Base-by-base conservation (phyloP, 1,140 invertebrate genomes). In the Heliconius congener region DNA sequence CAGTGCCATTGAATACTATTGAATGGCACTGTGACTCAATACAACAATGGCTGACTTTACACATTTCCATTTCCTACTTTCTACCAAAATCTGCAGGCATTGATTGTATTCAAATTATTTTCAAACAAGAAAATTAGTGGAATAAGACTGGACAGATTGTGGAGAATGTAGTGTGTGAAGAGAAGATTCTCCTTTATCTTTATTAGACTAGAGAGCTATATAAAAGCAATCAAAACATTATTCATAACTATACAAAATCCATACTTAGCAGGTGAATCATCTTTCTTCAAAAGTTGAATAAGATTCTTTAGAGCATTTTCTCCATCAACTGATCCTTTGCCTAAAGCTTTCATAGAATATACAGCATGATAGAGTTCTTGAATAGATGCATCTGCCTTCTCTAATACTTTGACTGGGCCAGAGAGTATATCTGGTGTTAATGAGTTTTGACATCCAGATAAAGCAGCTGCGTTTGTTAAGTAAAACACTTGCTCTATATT, bases 181-280 rank as follows among this genome's bases (percentile, higher is more conserved):
- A 37, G 34, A 8, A 37, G 34, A 37, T 37, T 37, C 34, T 37
- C 6, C 34, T 37, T 37, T 37, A 37, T 34, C 34, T 6, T 34
- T 34, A 8, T 37, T 37, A 37, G 34, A 37, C 6, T 6, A 6
- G 6, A 37, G 34, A 37, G 34, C 34, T 37, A 6, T 46, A 9
- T 46, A 13, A 52, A 19, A 52, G 1, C 50, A 52, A 52, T 52
- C 42, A 46, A 52, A 19, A 18, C 6, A 18, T 52, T 19, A 18
- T 18, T 52, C 6, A 19, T 52, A 52, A 52, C 6, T 52, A 72
- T 19, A 39, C 6, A 72, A 72, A 71, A 76, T 46, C 91, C 94
- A 95, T 94, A 97, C 96, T 96, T 97, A 55, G 95, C 95, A 37
- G 97, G 92, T 82, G 96, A 96, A 81, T 98, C 97, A 94, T 98